Percentiles rank a stretch among this genome's conserved stretches.
phyloP scores from a whole-genome alignment of 1,140 invertebrate genomes.

The Plodia interpunctella region DNA sequence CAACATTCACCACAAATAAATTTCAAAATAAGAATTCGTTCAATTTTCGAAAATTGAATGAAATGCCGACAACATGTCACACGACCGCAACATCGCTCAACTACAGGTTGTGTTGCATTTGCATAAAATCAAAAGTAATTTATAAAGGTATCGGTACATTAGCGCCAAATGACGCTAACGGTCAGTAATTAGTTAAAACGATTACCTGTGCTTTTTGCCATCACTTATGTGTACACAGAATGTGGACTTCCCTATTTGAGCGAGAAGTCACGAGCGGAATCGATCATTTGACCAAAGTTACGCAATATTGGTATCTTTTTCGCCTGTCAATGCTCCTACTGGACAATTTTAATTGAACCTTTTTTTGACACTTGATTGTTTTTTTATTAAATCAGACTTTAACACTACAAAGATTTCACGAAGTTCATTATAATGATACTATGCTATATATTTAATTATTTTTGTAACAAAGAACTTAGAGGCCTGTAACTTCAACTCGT shows the following conservation, averaged over 20 bases:
- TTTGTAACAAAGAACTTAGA: too few relatives aligned
- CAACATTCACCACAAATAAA: background rate
- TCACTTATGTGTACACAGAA: constrained; percentile 12
- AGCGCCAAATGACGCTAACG: constrained; percentile 24
- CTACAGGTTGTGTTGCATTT: constrained; percentile 3
- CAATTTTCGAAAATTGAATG: background rate
- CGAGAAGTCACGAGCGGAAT: background rate
- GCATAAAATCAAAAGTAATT: constrained; percentile 15
- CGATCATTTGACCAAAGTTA: too few relatives aligned
- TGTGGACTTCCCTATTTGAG: constrained; percentile 11
- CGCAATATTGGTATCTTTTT: too few relatives aligned
- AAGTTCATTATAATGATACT: too few relatives aligned
- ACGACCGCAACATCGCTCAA: background rate
- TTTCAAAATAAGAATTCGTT: background rate
- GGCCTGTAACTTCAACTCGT: too few relatives aligned
- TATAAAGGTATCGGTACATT: constrained; percentile 23
- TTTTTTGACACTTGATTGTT: too few relatives aligned
- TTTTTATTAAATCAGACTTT: too few relatives aligned
- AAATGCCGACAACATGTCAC: background rate
- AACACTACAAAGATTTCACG: too few relatives aligned
- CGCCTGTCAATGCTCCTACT: too few relatives aligned
- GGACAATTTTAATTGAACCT: too few relatives aligned
- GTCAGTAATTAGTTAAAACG: constrained; percentile 23
- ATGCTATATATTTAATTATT: too few relatives aligned
- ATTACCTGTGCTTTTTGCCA: constrained; percentile 24